phyloP scores from a whole-genome alignment of 1,140 invertebrate species.

The Cydia fagiglandana region DNA sequence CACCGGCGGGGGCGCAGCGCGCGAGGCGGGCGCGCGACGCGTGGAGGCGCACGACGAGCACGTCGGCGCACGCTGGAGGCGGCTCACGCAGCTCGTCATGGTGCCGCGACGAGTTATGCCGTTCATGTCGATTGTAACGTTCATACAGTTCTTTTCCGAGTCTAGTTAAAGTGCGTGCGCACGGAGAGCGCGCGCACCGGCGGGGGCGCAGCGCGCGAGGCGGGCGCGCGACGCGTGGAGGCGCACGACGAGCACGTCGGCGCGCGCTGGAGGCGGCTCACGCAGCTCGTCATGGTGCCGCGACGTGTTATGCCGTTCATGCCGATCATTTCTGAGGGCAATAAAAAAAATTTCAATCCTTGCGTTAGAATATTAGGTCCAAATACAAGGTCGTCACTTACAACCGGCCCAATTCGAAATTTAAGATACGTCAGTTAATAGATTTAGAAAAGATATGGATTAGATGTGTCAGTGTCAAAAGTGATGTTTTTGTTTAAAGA shows the following conservation, averaged over 20 bases:
- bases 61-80: conserved; percentile 48
- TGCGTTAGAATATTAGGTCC: no score
- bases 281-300: conserved; percentile 55
- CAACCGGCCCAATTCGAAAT: no score
- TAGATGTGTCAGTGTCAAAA: no score
- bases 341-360: conserved; percentile 16
- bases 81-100: conserved; percentile 53
- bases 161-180: conserved; percentile 76
- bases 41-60: conserved; percentile 52
- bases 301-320: conserved; percentile 57
- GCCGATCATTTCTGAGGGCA: conserved; percentile 55
- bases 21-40: conserved; percentile 34
- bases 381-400: no score
- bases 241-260: conserved; percentile 53
- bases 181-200: conserved; percentile 61
- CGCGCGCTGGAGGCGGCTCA: conserved; percentile 49
- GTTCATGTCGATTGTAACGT: conserved; percentile 47
- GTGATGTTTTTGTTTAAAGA: no score
- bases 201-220: conserved; percentile 35
- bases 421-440: no score
- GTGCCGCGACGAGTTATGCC: conserved; percentile 57
- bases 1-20: conserved; percentile 44
- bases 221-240: conserved; percentile 40
- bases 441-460: no score
- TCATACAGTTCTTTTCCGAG: background rate